Base-by-base conservation (phyloP, 1,140 invertebrate genomes). In the Drosophila kurseongensis region DNA sequence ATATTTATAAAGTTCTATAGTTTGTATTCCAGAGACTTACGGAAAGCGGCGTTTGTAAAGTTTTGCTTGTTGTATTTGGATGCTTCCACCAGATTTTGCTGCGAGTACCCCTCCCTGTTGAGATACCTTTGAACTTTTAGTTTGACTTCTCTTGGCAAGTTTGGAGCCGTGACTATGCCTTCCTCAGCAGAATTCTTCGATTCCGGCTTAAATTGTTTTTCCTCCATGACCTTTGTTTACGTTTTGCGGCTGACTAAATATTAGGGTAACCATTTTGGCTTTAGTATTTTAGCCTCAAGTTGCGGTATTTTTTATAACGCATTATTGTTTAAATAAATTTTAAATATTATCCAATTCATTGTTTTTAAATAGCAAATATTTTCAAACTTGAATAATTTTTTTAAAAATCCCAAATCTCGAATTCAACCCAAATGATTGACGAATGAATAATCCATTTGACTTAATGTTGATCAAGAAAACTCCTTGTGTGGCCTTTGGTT, bases 41-140 rank as follows among this genome's bases (percentile, higher is more conserved):
- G 48, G 7, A 79, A 35, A 7, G 71, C 44, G 0, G 23, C 23
- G 5, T 74, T 40, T 0, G 55, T 12, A 8, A 56, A 12, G 14
- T 76, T 38, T 10, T 40, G 29, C 0, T 66, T 29, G 1, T 44
- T 48, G 18, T 38, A 35, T 8, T 40, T 16, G 2, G 75, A 41
- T 1, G 45, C 67, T 13, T 29, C n/a, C 13, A 69, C n/a, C 18
- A 86, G 14, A n/a, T 36, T 66, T 13, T 36, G 27, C 10, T 44
- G 65, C 1, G 79, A 73, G 45, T 65, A 82, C 14, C 83, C 83
- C 18, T 60, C n/a, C 16, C 38, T 16, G 23, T 72, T 40, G 0
- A 85, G 16, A 3, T 58, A 61, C 0, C 58, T 56, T 3, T 86
- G 23, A 0, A 81, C 44, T 0, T 56, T 42, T 2, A 38, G 16